Conservation (phyloP, 2,888 invertebrate species). For the Marronus borbonicus region DNA sequence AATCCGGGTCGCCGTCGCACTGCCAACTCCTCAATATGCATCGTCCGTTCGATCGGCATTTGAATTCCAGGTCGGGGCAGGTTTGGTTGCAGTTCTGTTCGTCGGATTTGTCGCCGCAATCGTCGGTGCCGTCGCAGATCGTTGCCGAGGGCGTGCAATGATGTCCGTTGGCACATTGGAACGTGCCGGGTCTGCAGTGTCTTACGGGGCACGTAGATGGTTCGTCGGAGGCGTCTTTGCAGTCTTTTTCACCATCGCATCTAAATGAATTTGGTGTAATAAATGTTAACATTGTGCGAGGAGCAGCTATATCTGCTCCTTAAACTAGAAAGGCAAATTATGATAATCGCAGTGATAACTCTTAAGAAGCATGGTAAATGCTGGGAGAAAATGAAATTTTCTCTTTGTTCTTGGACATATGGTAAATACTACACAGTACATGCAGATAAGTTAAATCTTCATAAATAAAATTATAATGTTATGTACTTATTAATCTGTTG, state of each 20-base stretch:
- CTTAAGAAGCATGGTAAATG: no score
- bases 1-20: conserved; percentile 96
- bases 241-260: conserved; percentile 94
- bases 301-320: background rate
- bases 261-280: conserved; percentile 55
- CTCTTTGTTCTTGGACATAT: no score
- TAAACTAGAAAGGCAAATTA: no score
- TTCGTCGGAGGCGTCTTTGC: conserved; percentile 94
- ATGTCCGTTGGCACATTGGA: conserved; percentile 94
- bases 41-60: conserved; percentile 89
- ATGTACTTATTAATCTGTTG: no score
- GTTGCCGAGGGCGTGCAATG: conserved; percentile 95
- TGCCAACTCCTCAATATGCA: conserved; percentile 93
- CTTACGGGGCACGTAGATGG: conserved; percentile 86
- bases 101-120: conserved; percentile 93
- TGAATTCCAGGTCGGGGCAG: conserved; percentile 92
- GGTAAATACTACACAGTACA: no score
- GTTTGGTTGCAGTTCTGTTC: conserved; percentile 88
- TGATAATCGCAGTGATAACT: no score
- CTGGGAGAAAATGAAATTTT: no score
- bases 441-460: no score
- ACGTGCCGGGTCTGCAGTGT: conserved; percentile 90
- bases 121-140: conserved; percentile 93
- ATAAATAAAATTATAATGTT: no score
- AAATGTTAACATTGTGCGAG: conserved; percentile 1